Base-by-base conservation (phyloP, 2,113 vertebrate genomes). In the Hypomesus transpacificus region DNA sequence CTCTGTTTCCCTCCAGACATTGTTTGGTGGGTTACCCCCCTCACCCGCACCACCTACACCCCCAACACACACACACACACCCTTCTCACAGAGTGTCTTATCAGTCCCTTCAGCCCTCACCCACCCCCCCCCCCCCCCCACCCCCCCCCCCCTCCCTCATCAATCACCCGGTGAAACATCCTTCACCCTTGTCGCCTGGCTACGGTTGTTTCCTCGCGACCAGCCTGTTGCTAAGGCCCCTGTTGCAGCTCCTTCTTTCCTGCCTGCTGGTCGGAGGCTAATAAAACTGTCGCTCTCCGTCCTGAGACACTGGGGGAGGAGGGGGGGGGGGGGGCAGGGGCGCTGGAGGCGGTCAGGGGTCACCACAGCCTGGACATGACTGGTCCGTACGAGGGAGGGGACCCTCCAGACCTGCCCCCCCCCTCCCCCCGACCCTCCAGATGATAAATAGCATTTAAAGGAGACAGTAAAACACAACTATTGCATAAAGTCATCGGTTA, bases 261-360 rank as follows among this genome's bases (percentile, higher is more conserved):
- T 91, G 90, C 79, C 69, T 52, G 73, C 85, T 86, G 64, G 85
- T 86, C 68, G 11, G 60, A 34, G 61, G 83, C 86, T 87, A 89
- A 88, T 89, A 85, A 92, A 90, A 87, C 87, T 91, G 87, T 89
- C 89, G 78, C 74, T 81, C 86, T 84, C 80, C 76, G 86, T 87
- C 87, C 89, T 69, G 68, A 85, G 85, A 89, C 85, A 88, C 83
- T 62, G 70, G 64, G 39, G 58, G 73, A 60, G 80, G 74, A 66
- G 57, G 76, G 76, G 16, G 24, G n/a, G 53, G 66, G 71, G 64
- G 28, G 34, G 72, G n/a, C n/a, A n/a, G 59, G 60, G 50, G 69
- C 14, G 24, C 24, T 69, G 68, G 52, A 22, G 66, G 65, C 65
- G 80, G 71, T 86, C 81, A 75, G 20, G 7, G 70, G 73, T 77